Percentiles rank a stretch among this genome's conserved stretches.
phyloP scores from a whole-genome alignment of 2,797 vertebrate genomes.

The Gorsachius magnificus region DNA sequence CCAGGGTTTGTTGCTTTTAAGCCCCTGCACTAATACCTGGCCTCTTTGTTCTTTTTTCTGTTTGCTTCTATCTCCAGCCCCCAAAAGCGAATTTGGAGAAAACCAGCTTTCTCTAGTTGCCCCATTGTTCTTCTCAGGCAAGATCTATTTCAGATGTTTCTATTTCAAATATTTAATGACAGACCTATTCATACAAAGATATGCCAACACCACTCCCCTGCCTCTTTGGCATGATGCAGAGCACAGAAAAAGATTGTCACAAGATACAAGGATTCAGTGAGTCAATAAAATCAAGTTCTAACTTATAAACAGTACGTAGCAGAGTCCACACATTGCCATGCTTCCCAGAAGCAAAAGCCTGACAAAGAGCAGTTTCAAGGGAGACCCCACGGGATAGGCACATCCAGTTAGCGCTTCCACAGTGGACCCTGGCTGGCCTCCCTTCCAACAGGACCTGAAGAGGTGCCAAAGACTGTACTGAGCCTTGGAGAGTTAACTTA shows the following conservation, averaged over 20 bases:
- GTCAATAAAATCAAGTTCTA: conserved; percentile 36
- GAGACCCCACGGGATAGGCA: not conserved
- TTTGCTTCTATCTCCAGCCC: conserved; percentile 15
- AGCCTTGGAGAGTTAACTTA: conserved; percentile 2
- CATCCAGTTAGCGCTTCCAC: not conserved
- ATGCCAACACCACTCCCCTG: conserved; percentile 69
- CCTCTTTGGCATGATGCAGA: conserved; percentile 52
- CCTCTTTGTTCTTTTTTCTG: not conserved
- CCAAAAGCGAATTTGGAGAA: conserved; percentile 43
- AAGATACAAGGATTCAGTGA: conserved; percentile 32
- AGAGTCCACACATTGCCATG: not conserved
- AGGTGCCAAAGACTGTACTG: not conserved
- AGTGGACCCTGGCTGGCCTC: not conserved
- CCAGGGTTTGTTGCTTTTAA: not conserved
- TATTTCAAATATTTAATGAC: conserved; percentile 71
- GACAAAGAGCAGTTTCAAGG: not conserved
- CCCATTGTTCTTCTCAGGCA: conserved; percentile 62
- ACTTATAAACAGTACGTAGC: not conserved
- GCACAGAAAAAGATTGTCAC: conserved; percentile 48
- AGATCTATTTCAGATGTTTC: conserved; percentile 72
- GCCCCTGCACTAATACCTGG: not conserved
- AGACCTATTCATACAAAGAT: conserved; percentile 70
- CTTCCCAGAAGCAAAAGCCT: not conserved
- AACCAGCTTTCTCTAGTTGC: conserved; percentile 63
- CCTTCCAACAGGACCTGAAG: not conserved